Conservation (phyloP, 1,140 invertebrate genomes). For the Portunus trituberculatus region DNA sequence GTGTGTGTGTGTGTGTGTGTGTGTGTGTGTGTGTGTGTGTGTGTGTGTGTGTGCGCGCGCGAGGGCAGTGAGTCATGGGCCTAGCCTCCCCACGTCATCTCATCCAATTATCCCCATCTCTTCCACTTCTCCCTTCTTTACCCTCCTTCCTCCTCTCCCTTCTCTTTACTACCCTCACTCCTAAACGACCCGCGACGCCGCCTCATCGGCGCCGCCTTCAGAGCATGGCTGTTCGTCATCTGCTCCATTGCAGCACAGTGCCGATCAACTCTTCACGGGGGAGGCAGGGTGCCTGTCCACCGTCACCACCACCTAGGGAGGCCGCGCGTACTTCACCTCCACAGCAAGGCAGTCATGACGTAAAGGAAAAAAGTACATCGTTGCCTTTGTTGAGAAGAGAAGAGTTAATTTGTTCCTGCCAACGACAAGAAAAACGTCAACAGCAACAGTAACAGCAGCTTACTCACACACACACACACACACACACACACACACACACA, state of each 20-base stretch:
- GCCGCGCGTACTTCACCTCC: not conserved
- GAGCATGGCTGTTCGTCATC: not conserved
- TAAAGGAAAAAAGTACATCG: too few species aligned
- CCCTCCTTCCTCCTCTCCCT: conserved; percentile 30
- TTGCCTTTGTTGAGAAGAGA: not conserved
- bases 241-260: not conserved
- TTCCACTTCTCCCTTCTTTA: conserved; percentile 59
- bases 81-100: conserved; percentile 53
- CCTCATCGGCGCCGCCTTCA: conserved; percentile 6
- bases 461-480: not conserved
- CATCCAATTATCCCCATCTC: conserved; percentile 70
- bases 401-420: not conserved
- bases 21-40: not conserved
- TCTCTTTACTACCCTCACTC: not conserved
- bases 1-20: not conserved
- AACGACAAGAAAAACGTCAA: not conserved
- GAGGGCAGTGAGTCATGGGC: conserved; percentile 58
- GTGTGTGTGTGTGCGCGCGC: not conserved
- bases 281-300: not conserved
- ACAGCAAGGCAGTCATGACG: too few species aligned
- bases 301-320: not conserved
- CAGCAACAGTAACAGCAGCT: not conserved
- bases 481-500: too few species aligned
- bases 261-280: not conserved
- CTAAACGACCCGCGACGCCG: not conserved